A percentile compares a stretch with the other conserved stretches of the same genome.
phyloP scores from a whole-genome alignment of 2,797 vertebrate species.

The Anomalospiza imberbis region DNA sequence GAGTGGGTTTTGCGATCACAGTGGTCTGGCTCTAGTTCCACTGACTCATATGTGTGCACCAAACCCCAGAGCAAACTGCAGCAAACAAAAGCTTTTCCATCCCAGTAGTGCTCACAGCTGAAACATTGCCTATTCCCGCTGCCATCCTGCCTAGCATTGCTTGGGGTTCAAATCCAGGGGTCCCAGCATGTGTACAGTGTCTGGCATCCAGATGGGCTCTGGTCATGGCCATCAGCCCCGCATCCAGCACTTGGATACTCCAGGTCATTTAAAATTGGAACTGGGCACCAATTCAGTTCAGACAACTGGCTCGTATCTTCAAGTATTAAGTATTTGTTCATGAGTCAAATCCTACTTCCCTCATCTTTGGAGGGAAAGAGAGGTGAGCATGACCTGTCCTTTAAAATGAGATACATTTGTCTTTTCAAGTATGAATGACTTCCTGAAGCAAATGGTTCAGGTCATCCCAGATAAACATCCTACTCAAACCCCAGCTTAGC shows the following conservation, averaged over 20 bases:
- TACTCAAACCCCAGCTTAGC: background rate
- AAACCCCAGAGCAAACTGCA: background rate
- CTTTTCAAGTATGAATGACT: background rate
- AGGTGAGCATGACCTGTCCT: background rate
- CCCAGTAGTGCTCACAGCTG: background rate
- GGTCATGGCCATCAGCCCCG: background rate
- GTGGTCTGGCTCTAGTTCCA: background rate
- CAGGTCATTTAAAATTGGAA: background rate
- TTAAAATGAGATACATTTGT: background rate
- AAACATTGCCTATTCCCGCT: fast-evolving
- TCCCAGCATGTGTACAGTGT: background rate
- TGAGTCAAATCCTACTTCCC: background rate
- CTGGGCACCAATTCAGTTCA: background rate
- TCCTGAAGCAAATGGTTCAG: background rate
- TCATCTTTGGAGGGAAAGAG: background rate
- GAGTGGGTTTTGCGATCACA: background rate
- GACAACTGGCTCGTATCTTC: background rate
- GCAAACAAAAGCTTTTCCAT: background rate
- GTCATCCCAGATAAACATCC: background rate
- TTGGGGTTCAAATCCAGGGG: background rate
- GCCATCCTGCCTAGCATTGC: background rate
- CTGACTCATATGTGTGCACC: background rate
- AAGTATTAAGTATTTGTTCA: background rate
- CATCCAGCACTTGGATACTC: background rate
- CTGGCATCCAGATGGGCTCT: background rate